Percentiles rank a stretch among this genome's conserved stretches.
phyloP scores from a whole-genome alignment of 1,140 invertebrate species.

The Bombus pyrosoma region DNA sequence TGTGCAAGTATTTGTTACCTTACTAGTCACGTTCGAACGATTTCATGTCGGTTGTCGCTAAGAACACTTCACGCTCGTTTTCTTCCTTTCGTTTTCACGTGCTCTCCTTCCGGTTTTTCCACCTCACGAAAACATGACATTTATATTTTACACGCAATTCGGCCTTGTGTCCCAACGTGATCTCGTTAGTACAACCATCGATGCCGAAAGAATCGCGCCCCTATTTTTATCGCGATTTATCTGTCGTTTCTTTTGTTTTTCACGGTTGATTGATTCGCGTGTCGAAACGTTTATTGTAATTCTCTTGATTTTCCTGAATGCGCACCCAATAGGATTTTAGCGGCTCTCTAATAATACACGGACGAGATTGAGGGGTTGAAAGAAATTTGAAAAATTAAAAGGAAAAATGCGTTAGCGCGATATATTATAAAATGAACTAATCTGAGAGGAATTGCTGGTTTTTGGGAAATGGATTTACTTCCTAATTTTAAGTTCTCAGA shows the following conservation, averaged over 20 bases:
- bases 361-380: too few species aligned
- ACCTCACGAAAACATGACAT: neutral
- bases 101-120: neutral
- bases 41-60: conserved; percentile 21
- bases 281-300: neutral
- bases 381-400: neutral
- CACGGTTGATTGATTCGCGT: neutral
- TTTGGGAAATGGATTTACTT: neutral
- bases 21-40: conserved; percentile 51
- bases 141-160: conserved; percentile 13
- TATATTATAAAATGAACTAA: too few species aligned
- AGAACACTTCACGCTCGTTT: conserved; percentile 36
- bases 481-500: neutral
- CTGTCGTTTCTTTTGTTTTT: neutral
- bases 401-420: too few species aligned
- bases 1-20: conserved; percentile 35
- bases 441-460: neutral
- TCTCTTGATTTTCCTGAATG: neutral
- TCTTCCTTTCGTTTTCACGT: conserved; percentile 33
- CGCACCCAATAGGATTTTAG: neutral
- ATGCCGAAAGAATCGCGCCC: neutral
- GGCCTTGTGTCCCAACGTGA: neutral
- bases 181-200: conserved; percentile 19
- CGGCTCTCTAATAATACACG: neutral
- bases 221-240: neutral